Conservation (phyloP, 2,797 vertebrate genomes). For the Glossophaga mutica region DNA sequence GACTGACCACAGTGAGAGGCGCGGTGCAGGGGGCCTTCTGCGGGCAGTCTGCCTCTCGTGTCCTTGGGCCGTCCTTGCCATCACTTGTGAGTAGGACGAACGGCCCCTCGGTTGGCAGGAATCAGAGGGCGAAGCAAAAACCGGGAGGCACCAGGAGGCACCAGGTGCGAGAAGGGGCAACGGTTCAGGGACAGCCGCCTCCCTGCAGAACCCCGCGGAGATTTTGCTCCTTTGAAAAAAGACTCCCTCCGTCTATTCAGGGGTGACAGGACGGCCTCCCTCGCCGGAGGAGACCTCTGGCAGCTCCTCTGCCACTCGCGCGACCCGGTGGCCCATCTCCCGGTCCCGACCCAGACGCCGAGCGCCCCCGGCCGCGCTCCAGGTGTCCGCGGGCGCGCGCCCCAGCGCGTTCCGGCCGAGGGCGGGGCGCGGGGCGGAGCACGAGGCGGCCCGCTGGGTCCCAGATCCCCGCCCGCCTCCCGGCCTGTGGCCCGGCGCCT, state of each 20-base stretch:
- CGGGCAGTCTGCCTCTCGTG: neutral
- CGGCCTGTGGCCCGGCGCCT: neutral
- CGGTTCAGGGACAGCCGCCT: neutral
- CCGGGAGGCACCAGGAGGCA: neutral
- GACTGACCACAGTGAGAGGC: no score
- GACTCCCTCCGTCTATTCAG: accelerated
- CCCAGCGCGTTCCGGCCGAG: neutral
- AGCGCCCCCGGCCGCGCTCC: no score
- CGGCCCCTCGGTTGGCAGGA: neutral
- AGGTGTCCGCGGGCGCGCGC: neutral
- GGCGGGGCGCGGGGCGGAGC: neutral
- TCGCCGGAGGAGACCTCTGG: accelerated
- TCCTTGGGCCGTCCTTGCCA: neutral
- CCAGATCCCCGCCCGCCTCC: neutral
- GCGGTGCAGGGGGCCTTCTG: neutral
- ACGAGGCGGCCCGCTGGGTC: neutral
- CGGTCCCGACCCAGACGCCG: accelerated
- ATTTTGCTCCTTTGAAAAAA: neutral
- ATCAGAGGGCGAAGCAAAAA: accelerated
- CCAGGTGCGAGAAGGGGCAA: neutral
- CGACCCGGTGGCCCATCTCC: accelerated
- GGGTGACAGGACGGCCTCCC: neutral
- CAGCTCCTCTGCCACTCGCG: accelerated
- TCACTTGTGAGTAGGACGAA: neutral
- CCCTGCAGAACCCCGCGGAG: no score